phyloP scores from a whole-genome alignment of 2,113 vertebrate species.

The Lagopus muta region DNA sequence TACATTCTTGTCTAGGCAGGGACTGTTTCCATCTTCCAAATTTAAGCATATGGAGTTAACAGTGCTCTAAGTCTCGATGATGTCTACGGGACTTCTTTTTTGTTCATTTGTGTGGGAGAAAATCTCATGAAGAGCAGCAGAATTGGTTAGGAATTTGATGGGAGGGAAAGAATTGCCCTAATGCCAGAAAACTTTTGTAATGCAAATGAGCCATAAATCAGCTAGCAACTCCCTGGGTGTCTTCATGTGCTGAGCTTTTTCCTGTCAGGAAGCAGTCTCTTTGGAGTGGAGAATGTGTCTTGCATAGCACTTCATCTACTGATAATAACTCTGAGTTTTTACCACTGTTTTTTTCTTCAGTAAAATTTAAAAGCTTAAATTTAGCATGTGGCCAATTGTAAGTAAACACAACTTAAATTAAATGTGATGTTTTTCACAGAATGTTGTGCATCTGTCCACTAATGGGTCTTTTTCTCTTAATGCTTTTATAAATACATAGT shows the following conservation, averaged over 20 bases:
- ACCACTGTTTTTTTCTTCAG: not conserved
- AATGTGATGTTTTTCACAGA: not conserved
- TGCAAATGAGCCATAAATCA: conserved; percentile 23
- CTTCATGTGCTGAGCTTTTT: not conserved
- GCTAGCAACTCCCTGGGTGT: not conserved
- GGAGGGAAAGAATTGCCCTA: not conserved
- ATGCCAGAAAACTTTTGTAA: not conserved
- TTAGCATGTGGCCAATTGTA: not conserved
- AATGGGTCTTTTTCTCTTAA: not conserved
- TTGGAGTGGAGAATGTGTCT: not conserved
- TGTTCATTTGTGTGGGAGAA: not conserved
- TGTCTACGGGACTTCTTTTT: not conserved
- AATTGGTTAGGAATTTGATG: not conserved
- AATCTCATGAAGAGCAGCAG: not conserved
- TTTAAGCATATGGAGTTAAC: not conserved
- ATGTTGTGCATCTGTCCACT: not conserved
- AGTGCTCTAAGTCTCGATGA: not conserved
- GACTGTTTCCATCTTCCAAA: not conserved
- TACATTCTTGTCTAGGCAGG: not conserved
- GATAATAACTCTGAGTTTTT: not conserved
- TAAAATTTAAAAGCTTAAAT: not conserved
- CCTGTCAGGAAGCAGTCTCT: not conserved
- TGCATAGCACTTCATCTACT: not conserved
- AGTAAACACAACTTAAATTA: not conserved
- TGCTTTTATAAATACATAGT: not conserved